A percentile compares a stretch with the other conserved stretches of the same genome.
These are phyloP conservation scores for Mythimna lalbum DNA, from an alignment of 2,888 invertebrate genomes.

Conservation along the genomic window DNA sequence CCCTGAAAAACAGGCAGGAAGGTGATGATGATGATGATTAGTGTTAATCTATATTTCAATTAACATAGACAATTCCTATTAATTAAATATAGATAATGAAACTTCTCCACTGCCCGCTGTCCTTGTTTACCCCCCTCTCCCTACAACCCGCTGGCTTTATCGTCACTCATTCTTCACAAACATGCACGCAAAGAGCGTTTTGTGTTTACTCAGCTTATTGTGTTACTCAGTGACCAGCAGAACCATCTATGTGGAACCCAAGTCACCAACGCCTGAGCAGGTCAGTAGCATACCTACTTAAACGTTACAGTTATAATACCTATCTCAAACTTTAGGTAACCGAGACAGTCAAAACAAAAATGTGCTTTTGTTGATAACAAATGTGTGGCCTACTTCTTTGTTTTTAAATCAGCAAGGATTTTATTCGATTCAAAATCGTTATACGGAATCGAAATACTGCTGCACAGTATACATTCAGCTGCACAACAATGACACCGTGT, in stretches of 20 bases:
- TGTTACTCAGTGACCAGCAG: constrained; percentile 66
- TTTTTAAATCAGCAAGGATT: constrained; percentile 11
- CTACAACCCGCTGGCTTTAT: constrained; percentile 57
- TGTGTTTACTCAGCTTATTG: constrained; percentile 64
- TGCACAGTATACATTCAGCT: no score
- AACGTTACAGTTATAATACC: neutral
- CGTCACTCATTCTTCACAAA: constrained; percentile 68
- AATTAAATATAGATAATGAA: no score
- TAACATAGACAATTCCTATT: no score
- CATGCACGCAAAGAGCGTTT: constrained; percentile 68
- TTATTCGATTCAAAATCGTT: neutral
- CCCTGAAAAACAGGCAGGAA: no score
- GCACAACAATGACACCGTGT: neutral
- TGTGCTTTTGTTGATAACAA: constrained; percentile 21
- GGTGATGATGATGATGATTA: no score
- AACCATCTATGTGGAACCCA: constrained; percentile 79
- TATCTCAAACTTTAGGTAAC: constrained; percentile 1
- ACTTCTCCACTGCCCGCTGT: no score
- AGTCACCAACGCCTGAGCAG: constrained; percentile 77
- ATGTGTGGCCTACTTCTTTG: constrained; percentile 12
- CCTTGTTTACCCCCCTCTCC: no score
- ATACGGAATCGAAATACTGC: no score
- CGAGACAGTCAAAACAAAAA: constrained; percentile 24
- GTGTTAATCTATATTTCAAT: no score
- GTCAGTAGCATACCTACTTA: constrained; percentile 68